phyloP scores from a whole-genome alignment of 2,797 vertebrate genomes.

The Siniperca undulata region DNA sequence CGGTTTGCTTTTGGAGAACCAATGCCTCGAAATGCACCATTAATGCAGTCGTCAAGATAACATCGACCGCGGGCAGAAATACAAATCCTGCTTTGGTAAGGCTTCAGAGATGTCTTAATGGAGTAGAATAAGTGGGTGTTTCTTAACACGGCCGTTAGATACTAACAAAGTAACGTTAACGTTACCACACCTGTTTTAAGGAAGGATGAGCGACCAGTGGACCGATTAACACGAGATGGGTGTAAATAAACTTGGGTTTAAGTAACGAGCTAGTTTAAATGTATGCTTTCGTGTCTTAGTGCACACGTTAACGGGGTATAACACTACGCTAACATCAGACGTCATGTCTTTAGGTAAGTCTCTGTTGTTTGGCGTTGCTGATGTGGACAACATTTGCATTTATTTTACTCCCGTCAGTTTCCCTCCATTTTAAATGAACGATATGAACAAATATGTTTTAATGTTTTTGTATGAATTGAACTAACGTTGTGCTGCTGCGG shows the following conservation, averaged over 20 bases:
- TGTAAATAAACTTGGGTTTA: background rate
- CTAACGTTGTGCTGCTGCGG: background rate
- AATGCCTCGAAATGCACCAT: conserved; percentile 60
- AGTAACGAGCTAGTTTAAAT: background rate
- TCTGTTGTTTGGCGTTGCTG: background rate
- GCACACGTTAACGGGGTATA: accelerated
- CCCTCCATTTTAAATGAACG: background rate
- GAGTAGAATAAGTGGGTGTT: background rate
- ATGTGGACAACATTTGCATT: background rate
- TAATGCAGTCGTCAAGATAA: conserved; percentile 79
- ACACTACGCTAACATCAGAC: background rate
- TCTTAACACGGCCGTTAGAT: background rate
- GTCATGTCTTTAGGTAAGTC: conserved; percentile 1
- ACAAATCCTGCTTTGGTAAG: conserved; percentile 74
- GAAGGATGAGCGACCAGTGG: conserved; percentile 30
- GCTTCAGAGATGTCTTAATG: accelerated
- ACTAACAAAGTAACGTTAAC: background rate
- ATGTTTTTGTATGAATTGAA: background rate
- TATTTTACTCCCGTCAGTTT: accelerated
- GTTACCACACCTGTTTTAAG: conserved; percentile 48
- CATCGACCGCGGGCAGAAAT: conserved; percentile 62
- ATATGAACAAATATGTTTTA: background rate
- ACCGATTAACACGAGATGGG: background rate
- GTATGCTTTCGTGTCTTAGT: background rate
- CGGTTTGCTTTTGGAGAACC: conserved; percentile 62